Evolutionary conservation across 2,797 vertebrate species (phyloP).

Genomic region (Gymnocypris eckloni): DNA sequence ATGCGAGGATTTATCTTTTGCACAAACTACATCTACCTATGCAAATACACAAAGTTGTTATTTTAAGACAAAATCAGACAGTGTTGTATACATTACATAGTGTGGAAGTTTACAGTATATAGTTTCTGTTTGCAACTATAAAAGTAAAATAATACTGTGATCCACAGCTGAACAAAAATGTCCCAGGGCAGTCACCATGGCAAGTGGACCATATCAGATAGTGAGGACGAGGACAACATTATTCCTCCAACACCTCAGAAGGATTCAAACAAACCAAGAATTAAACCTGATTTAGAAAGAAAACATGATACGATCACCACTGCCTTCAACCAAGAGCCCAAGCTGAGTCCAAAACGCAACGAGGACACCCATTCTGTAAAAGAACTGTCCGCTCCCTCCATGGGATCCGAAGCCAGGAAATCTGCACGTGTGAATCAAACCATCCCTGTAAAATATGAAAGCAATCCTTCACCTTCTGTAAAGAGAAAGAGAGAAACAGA

Average conservation of each 20-base stretch:
- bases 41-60: not conserved
- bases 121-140: not conserved
- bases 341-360: conserved; percentile 28
- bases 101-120: not conserved
- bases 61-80: not conserved
- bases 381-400: conserved; percentile 37
- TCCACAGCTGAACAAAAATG: conserved; percentile 74
- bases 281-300: conserved; percentile 22
- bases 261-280: conserved; percentile 18
- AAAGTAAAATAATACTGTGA: not conserved
- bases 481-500: conserved; percentile 79
- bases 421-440: conserved; percentile 65
- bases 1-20: not conserved
- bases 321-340: conserved; percentile 42
- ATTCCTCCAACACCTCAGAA: conserved; percentile 64
- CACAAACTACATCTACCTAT: not conserved
- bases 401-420: conserved; percentile 76
- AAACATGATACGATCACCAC: conserved; percentile 28
- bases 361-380: conserved; percentile 37
- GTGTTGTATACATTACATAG: not conserved
- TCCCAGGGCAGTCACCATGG: conserved; percentile 87
- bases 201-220: conserved; percentile 93
- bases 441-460: conserved; percentile 69
- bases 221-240: conserved; percentile 86
- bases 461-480: conserved; percentile 64